Conservation (phyloP, 2,888 invertebrate genomes). For the Drosophila prolongata region DNA sequence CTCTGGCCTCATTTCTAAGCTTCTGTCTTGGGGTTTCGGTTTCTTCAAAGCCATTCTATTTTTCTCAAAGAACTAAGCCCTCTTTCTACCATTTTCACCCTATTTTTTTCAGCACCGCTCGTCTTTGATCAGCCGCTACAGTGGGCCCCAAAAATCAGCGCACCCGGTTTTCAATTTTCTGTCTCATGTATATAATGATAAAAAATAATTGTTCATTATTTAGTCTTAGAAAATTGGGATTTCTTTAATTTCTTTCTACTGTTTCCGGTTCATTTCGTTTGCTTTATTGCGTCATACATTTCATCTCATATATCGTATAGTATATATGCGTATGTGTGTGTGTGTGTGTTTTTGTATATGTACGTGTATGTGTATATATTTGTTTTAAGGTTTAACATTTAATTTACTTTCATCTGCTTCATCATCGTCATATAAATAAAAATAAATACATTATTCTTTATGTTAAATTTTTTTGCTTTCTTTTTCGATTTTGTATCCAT, state of each 20-base stretch:
- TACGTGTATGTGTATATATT: constrained; percentile 59
- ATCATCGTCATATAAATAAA: constrained; percentile 58
- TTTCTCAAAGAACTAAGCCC: constrained; percentile 3
- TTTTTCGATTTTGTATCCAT: constrained; percentile 25
- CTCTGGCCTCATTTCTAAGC: constrained; percentile 21
- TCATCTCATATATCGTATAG: constrained; percentile 34
- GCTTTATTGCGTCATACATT: constrained; percentile 39
- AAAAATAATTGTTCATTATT: constrained; percentile 35
- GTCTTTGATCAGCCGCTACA: constrained; percentile 36
- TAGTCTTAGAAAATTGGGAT: constrained; percentile 35
- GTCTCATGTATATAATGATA: constrained; percentile 36
- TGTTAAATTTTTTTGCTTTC: constrained; percentile 34
- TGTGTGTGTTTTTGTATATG: constrained; percentile 39
- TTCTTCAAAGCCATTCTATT: constrained; percentile 12
- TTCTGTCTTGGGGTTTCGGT: constrained; percentile 5
- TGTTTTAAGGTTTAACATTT: constrained; percentile 78
- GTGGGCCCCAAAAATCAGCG: constrained; percentile 26
- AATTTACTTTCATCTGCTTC: constrained; percentile 70
- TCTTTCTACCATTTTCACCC: background rate
- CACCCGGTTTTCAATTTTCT: background rate
- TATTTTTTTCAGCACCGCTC: constrained; percentile 22
- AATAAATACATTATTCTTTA: constrained; percentile 73
- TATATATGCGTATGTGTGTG: constrained; percentile 38
- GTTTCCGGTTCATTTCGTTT: constrained; percentile 18
- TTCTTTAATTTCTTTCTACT: constrained; percentile 7